phyloP scores from a whole-genome alignment of 2,797 vertebrate genomes.

The Brotula barbata region DNA sequence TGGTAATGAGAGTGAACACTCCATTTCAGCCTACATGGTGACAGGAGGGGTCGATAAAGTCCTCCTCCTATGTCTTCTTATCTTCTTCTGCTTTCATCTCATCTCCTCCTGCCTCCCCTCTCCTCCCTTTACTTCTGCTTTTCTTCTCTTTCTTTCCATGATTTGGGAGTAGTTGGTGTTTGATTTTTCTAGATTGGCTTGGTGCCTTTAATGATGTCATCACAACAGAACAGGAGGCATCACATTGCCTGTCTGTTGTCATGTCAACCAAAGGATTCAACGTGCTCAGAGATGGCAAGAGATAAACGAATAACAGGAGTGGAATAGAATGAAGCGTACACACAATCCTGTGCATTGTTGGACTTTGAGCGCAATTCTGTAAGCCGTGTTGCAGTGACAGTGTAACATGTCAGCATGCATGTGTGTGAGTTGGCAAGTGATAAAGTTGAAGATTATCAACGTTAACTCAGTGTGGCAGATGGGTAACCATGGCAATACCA shows the following conservation, averaged over 20 bases:
- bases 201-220: constrained; percentile 74
- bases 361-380: constrained; percentile 7
- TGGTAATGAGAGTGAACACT: constrained; percentile 52
- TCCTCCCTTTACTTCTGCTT: constrained; percentile 23
- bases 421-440: constrained; percentile 43
- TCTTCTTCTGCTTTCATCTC: background rate
- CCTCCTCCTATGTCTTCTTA: constrained; percentile 3
- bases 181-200: too few species aligned
- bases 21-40: constrained; percentile 22
- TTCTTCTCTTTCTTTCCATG: constrained; percentile 44
- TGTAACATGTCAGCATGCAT: constrained; percentile 17
- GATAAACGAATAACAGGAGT: constrained; percentile 16
- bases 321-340: constrained; percentile 7
- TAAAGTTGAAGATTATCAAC: constrained; percentile 75
- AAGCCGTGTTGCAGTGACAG: too few species aligned
- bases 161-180: too few species aligned
- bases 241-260: constrained; percentile 73
- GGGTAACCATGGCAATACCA: constrained; percentile 65
- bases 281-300: constrained; percentile 35
- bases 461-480: constrained; percentile 66
- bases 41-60: constrained; percentile 32
- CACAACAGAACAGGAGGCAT: constrained; percentile 63
- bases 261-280: constrained; percentile 71
- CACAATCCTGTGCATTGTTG: background rate
- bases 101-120: constrained; percentile 3